A percentile compares a stretch with the other conserved stretches of the same genome.
phyloP scores from a whole-genome alignment of 2,113 vertebrate genomes.

The Aphyosemion australe region DNA sequence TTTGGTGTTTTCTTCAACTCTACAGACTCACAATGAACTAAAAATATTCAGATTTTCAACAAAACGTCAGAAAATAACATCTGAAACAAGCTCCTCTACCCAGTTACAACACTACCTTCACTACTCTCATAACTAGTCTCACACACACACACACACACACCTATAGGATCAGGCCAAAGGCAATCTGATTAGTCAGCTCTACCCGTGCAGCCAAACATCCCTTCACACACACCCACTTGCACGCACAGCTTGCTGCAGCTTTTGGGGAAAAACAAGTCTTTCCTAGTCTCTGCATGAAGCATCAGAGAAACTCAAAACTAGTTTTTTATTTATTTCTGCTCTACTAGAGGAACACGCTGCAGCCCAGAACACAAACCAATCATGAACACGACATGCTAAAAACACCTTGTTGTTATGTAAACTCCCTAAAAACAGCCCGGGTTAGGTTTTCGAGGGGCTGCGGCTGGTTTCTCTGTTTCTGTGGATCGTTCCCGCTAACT shows the following conservation, averaged over 20 bases:
- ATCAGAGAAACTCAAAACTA: background rate
- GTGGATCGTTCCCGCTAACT: constrained; percentile 17
- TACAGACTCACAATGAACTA: no score
- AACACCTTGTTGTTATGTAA: no score
- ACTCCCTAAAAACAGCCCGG: constrained; percentile 14
- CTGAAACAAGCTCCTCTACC: no score
- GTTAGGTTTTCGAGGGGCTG: constrained; percentile 1
- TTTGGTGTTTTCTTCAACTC: no score
- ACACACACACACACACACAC: constrained; percentile 5
- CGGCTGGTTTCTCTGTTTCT: constrained; percentile 9
- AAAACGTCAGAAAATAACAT: no score
- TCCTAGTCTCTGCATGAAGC: background rate
- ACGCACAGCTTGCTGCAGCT: constrained; percentile 33
- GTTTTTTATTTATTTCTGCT: background rate
- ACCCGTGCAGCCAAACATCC: constrained; percentile 59
- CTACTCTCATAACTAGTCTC: constrained; percentile 4
- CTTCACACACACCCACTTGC: constrained; percentile 42
- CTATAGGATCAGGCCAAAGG: constrained; percentile 45
- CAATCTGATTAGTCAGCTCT: constrained; percentile 75
- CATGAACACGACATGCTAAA: no score
- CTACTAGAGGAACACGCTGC: no score
- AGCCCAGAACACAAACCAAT: constrained; percentile 5
- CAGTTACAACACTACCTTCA: background rate
- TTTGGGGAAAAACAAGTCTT: constrained; percentile 2
- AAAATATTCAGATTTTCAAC: background rate